Conservation (phyloP, 2,888 invertebrate species). For the Eledona agricola region DNA sequence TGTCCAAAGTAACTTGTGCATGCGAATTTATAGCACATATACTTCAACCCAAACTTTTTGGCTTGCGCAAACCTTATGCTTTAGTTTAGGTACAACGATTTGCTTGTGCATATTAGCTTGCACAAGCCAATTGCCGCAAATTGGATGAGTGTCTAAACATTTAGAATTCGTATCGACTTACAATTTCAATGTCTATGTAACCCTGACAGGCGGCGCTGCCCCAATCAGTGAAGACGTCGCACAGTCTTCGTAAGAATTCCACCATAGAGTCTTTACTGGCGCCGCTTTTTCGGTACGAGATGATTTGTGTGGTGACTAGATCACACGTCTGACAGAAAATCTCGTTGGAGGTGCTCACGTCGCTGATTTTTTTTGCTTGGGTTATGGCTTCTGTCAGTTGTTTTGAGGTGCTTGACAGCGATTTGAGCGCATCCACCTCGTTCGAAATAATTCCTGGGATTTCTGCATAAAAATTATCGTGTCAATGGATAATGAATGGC, state of each 20-base stretch:
- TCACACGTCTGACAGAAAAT: slow-evolving; percentile 39
- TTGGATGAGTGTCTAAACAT: too few relatives aligned
- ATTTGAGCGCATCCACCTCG: slow-evolving; percentile 2
- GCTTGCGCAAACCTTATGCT: too few relatives aligned
- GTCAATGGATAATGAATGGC: too few relatives aligned
- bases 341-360: slow-evolving; percentile 3
- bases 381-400: not conserved
- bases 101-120: too few relatives aligned
- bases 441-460: slow-evolving; percentile 10
- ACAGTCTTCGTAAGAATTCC: slow-evolving; percentile 44
- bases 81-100: too few relatives aligned
- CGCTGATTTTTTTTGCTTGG: slow-evolving; percentile 6
- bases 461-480: slow-evolving; percentile 6
- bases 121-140: too few relatives aligned
- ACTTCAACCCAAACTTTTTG: too few relatives aligned
- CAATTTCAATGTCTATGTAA: slow-evolving; percentile 47
- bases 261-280: slow-evolving; percentile 41
- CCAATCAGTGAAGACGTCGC: slow-evolving; percentile 42
- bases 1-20: too few relatives aligned
- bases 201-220: slow-evolving; percentile 45
- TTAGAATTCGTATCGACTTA: slow-evolving; percentile 39
- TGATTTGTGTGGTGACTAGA: slow-evolving; percentile 36
- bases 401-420: not conserved
- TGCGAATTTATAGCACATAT: too few relatives aligned
- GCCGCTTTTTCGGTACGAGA: slow-evolving; percentile 43